Conservation (phyloP, 2,113 vertebrate species). For the Atlantisia rogersi region DNA sequence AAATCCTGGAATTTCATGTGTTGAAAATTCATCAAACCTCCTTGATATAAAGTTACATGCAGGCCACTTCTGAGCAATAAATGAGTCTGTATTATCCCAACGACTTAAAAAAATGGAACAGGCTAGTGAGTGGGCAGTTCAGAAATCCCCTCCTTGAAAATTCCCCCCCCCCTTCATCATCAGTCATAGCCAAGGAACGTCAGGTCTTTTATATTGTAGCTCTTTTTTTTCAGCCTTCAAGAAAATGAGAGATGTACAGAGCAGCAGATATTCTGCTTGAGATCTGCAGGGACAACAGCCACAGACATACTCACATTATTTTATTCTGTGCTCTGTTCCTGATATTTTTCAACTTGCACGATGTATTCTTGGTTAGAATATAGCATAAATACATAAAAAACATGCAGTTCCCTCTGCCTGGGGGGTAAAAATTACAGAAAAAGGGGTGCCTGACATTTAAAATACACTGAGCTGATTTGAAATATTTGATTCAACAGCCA, state of each 20-base stretch:
- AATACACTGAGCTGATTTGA: background rate
- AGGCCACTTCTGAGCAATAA: background rate
- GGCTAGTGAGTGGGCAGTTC: background rate
- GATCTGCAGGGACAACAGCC: background rate
- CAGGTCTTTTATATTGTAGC: background rate
- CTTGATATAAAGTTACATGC: background rate
- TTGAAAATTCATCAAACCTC: background rate
- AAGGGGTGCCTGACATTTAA: background rate
- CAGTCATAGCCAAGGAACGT: background rate
- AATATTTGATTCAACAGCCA: background rate
- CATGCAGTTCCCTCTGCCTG: background rate
- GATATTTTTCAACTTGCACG: background rate
- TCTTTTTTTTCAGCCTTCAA: background rate
- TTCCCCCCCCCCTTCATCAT: background rate
- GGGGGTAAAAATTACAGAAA: background rate
- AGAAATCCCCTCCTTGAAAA: background rate
- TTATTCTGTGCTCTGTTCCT: background rate
- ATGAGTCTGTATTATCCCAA: background rate
- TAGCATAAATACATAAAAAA: background rate
- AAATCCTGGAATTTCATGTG: background rate
- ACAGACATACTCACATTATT: background rate
- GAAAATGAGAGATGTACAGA: background rate
- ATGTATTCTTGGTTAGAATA: background rate
- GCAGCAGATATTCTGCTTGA: background rate
- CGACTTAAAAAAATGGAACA: background rate